These are phyloP conservation scores for Picathartes gymnocephalus DNA, from an alignment of 2,113 vertebrate genomes.

Conservation along the genomic window DNA sequence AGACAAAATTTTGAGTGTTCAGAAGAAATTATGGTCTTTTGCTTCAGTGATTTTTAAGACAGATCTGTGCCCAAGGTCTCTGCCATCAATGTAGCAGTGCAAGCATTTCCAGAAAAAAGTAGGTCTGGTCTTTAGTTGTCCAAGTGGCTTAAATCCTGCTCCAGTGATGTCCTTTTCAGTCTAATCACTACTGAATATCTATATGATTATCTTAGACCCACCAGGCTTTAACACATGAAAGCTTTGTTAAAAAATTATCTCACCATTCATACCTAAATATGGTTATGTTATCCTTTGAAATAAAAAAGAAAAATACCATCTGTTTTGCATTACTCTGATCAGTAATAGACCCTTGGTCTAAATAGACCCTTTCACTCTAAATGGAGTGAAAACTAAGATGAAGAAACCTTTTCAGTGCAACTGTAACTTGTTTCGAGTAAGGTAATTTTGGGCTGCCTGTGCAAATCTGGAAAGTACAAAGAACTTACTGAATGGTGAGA, in stretches of 20 bases:
- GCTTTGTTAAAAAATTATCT: not conserved
- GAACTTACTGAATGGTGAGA: not conserved
- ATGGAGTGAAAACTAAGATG: not conserved
- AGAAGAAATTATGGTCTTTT: not conserved
- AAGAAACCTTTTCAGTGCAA: not conserved
- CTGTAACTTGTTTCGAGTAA: rapidly evolving
- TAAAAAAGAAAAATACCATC: not conserved
- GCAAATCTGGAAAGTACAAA: not conserved
- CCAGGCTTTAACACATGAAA: not conserved
- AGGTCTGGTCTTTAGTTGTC: not conserved
- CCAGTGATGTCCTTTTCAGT: not conserved
- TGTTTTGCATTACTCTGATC: not conserved
- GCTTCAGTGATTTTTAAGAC: not conserved
- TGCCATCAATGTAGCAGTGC: not conserved
- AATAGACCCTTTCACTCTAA: too few relatives aligned
- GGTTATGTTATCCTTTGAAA: not conserved
- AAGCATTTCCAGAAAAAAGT: not conserved
- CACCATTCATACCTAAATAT: not conserved
- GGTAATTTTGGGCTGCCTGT: not conserved
- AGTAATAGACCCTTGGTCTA: not conserved
- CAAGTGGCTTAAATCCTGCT: not conserved
- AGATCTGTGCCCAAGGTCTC: not conserved
- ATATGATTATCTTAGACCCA: not conserved
- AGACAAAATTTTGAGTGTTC: not conserved
- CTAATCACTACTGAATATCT: not conserved